Evolutionary conservation across 2,888 invertebrate genomes (phyloP).

Genomic region (Hypercompe scribonia): DNA sequence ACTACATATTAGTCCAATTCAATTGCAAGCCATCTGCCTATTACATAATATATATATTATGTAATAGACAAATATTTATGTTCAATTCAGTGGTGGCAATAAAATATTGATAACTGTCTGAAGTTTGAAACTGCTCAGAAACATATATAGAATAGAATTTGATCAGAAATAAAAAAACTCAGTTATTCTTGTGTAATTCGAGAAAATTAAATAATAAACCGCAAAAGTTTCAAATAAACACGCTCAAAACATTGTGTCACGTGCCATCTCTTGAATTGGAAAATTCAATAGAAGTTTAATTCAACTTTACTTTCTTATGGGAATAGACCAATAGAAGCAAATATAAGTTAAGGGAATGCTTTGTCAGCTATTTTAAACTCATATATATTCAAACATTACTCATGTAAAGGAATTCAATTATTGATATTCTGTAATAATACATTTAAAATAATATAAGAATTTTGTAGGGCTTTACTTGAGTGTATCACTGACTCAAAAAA

Average conservation of each 20-base stretch:
- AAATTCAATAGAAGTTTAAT: slow-evolving; percentile 58
- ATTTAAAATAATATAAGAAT: too few species aligned
- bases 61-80: too few species aligned
- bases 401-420: neutral
- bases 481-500: too few species aligned
- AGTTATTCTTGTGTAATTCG: slow-evolving; percentile 9
- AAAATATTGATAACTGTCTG: neutral
- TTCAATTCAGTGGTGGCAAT: neutral
- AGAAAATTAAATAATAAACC: slow-evolving; percentile 23
- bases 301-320: slow-evolving; percentile 40
- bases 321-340: slow-evolving; percentile 23
- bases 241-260: slow-evolving; percentile 42
- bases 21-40: too few species aligned
- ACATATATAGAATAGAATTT: neutral
- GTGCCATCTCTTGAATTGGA: slow-evolving; percentile 41
- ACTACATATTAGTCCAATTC: too few species aligned
- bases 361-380: slow-evolving; percentile 4
- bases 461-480: too few species aligned
- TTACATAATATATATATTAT: too few species aligned
- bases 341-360: slow-evolving; percentile 17
- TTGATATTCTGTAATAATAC: too few species aligned
- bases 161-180: neutral
- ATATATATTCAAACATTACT: neutral
- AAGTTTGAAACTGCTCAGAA: neutral
- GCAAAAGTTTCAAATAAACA: slow-evolving; percentile 33